These are phyloP conservation scores for Apocrypta bakeri DNA, from an alignment of 1,140 invertebrate genomes.

Conservation along the genomic window DNA sequence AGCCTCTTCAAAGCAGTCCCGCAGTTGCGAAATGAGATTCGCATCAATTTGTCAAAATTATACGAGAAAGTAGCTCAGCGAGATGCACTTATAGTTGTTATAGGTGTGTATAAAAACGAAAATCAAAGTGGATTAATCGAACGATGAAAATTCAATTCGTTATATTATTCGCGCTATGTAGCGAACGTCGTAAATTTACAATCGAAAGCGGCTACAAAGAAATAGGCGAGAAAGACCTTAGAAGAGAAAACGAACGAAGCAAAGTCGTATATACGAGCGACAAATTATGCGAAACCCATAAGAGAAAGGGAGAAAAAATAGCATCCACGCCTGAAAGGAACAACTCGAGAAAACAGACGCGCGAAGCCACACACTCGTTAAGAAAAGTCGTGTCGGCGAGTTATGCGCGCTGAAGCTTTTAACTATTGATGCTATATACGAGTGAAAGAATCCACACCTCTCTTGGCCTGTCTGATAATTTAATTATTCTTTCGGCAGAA, in stretches of 20 bases:
- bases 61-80: too few species aligned
- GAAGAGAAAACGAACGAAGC: conserved; percentile 10
- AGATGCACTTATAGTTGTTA: too few species aligned
- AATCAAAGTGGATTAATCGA: background rate
- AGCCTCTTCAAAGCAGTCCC: too few species aligned
- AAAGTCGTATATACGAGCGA: background rate
- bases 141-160: background rate
- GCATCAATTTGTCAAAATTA: too few species aligned
- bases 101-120: background rate
- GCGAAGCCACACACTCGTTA: background rate
- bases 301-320: conserved; percentile 32
- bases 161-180: too few species aligned
- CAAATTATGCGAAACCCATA: conserved; percentile 25
- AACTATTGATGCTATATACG: conserved; percentile 5
- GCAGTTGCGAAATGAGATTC: too few species aligned
- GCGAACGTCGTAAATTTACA: too few species aligned
- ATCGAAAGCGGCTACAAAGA: too few species aligned
- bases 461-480: background rate
- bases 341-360: conserved; percentile 7
- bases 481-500: background rate
- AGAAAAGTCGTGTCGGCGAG: conserved; percentile 49
- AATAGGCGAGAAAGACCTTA: background rate
- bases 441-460: background rate
- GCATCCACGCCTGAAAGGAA: conserved; percentile 7
- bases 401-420: conserved; percentile 47